Evolutionary conservation across 2,113 vertebrate species (phyloP).

Genomic region (Terrapene triunguis): DNA sequence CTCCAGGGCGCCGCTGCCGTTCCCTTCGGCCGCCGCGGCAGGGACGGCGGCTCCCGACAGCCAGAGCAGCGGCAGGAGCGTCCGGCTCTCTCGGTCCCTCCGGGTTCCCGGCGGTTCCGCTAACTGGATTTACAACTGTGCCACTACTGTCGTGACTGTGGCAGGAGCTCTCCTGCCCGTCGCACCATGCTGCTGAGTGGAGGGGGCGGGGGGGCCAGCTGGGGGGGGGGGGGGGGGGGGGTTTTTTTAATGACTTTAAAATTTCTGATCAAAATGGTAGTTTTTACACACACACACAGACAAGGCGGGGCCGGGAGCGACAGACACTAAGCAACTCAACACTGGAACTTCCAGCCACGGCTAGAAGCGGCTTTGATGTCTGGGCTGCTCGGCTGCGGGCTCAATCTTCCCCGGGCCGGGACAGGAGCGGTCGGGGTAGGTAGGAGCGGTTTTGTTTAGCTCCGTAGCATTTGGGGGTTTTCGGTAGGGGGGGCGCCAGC

Average conservation of each 20-base stretch:
- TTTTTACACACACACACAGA: not conserved
- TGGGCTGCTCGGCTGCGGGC: not conserved
- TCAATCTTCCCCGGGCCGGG: not conserved
- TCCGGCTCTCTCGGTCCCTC: not conserved
- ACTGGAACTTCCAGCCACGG: not conserved
- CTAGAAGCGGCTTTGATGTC: not conserved
- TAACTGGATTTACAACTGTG: not conserved
- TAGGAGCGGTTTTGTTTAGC: not conserved
- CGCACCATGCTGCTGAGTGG: not conserved
- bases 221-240: no score
- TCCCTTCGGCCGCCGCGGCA: not conserved
- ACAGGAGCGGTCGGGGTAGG: not conserved
- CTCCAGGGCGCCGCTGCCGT: not conserved
- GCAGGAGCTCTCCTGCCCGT: not conserved
- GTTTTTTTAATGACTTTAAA: not conserved
- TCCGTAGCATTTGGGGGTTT: no score
- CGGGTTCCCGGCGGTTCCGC: not conserved
- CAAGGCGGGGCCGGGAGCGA: not conserved
- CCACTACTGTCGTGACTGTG: not conserved
- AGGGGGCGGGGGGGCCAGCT: accelerated
- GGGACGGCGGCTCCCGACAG: not conserved
- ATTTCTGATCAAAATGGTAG: not conserved
- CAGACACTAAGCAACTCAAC: not conserved
- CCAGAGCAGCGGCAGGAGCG: not conserved
- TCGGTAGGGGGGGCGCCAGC: no score